Evolutionary conservation across 2,888 invertebrate species (phyloP).

Genomic region (Macrophya alboannulata): DNA sequence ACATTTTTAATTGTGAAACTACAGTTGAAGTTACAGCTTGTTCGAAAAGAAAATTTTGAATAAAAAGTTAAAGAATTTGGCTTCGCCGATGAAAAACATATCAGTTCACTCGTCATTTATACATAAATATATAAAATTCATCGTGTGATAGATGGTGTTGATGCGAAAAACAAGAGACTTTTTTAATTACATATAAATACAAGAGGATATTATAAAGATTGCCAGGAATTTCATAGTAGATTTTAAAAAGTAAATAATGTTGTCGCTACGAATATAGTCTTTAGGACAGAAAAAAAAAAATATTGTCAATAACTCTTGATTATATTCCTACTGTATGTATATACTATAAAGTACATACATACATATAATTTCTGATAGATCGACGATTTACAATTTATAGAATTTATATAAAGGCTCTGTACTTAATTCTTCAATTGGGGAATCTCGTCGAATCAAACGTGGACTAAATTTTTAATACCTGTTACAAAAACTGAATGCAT

Average conservation of each 20-base stretch:
- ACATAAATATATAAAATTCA: not conserved
- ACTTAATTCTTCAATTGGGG: conserved; percentile 15
- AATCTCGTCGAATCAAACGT: not conserved
- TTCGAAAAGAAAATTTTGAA: not conserved
- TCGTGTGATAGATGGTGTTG: conserved; percentile 17
- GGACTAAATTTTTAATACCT: not conserved
- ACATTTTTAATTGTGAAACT: not conserved
- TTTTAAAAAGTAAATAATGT: not conserved
- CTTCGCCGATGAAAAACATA: conserved; percentile 44
- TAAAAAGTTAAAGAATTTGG: conserved; percentile 9
- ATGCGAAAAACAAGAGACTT: not conserved
- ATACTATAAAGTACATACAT: not conserved
- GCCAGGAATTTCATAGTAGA: conserved; percentile 39
- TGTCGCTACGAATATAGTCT: conserved; percentile 8
- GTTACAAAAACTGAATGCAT: not conserved
- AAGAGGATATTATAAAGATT: not conserved
- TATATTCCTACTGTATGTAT: not conserved
- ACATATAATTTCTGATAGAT: conserved; percentile 1
- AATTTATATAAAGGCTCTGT: conserved; percentile 32
- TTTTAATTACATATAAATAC: not conserved
- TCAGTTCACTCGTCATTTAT: conserved; percentile 49
- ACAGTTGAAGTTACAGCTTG: not conserved
- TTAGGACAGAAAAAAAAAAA: not conserved
- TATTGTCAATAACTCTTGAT: conserved; percentile 11
- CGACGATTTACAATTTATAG: not conserved